A percentile compares a stretch with the other conserved stretches of the same genome.
Evolutionary conservation across 2,113 vertebrate genomes (phyloP).

Genomic region (Lepidothrix coronata): DNA sequence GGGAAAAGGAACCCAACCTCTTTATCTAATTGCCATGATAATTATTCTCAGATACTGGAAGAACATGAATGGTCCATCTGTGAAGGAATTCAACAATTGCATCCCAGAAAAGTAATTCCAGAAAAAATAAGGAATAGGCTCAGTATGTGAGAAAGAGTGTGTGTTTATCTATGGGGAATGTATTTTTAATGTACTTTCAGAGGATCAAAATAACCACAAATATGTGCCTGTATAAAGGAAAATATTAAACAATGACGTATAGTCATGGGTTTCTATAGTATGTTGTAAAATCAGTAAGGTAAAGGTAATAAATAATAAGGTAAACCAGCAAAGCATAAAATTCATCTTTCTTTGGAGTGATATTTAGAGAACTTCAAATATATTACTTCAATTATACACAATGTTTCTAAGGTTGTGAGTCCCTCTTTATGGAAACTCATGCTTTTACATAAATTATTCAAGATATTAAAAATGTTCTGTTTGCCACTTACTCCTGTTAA

Average conservation of each 20-base stretch:
- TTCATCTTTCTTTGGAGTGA: background rate
- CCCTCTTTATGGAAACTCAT: background rate
- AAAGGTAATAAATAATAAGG: background rate
- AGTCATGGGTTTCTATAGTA: background rate
- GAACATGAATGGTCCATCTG: slow-evolving; percentile 1
- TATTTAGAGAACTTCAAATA: background rate
- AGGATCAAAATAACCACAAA: background rate
- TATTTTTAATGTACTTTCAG: background rate
- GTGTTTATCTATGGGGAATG: background rate
- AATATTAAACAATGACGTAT: background rate
- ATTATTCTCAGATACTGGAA: background rate
- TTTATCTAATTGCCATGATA: slow-evolving; percentile 9
- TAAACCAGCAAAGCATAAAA: background rate
- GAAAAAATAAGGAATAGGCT: background rate
- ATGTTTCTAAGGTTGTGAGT: background rate
- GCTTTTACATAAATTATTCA: background rate
- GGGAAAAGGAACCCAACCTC: background rate
- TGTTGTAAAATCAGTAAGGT: background rate
- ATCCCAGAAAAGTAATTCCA: background rate
- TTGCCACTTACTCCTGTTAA: background rate
- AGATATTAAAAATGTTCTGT: background rate
- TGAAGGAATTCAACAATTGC: background rate
- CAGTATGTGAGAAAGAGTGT: background rate
- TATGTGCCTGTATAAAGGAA: background rate
- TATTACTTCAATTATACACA: background rate